A percentile compares a stretch with the other conserved stretches of the same genome.
Evolutionary conservation across 37 sponge, comb jelly and placozoan species (phyloP).

Genomic region (Agelas oroides): DNA sequence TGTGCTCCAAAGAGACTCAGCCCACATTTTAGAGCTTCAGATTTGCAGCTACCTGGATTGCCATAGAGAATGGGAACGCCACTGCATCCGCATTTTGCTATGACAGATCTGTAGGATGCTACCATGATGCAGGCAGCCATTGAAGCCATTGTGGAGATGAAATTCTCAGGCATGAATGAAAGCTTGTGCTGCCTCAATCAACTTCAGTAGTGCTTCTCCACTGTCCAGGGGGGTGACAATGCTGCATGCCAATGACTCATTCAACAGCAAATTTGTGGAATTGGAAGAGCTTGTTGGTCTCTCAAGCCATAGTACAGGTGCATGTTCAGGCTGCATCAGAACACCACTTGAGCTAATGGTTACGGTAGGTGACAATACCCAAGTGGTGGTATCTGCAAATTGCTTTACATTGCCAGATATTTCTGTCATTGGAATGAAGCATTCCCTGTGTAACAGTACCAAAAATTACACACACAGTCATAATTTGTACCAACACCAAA

Average conservation of each 20-base stretch:
- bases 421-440: too few relatives aligned
- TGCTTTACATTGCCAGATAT: too few relatives aligned
- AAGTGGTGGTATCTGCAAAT: too few relatives aligned
- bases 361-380: not conserved
- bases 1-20: slow-evolving; percentile 1
- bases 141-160: not conserved
- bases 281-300: too few relatives aligned
- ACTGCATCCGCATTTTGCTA: not conserved
- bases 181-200: not conserved
- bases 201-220: not conserved
- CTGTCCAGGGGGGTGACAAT: not conserved
- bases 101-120: not conserved
- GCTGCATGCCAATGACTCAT: not conserved
- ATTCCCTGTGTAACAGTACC: too few relatives aligned
- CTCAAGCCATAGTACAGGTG: not conserved
- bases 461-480: too few relatives aligned
- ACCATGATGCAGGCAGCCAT: not conserved
- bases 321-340: not conserved
- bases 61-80: not conserved
- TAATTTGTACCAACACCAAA: too few relatives aligned
- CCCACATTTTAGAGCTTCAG: slow-evolving; percentile 3
- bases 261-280: not conserved
- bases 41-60: not conserved
- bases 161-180: slow-evolving; percentile 15
- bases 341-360: not conserved